Percentiles rank a stretch among this genome's conserved stretches.
These are phyloP conservation scores for Gouania willdenowi DNA, from an alignment of 2,797 vertebrate species.

Conservation along the genomic window DNA sequence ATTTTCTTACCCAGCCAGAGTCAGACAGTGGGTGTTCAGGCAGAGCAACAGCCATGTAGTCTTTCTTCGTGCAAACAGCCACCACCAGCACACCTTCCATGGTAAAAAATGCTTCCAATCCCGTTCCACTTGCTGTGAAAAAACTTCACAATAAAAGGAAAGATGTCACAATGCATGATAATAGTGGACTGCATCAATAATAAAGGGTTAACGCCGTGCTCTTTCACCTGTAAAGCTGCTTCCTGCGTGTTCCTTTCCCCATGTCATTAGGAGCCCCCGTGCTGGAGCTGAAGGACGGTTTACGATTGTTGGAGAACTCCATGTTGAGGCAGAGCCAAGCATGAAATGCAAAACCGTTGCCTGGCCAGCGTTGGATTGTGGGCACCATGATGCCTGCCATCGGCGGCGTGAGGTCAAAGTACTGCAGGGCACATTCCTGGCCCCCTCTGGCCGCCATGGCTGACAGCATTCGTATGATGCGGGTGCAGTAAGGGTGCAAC, in stretches of 20 bases:
- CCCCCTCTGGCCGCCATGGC: conserved; percentile 84
- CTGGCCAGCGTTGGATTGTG: conserved; percentile 88
- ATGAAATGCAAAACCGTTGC: conserved; percentile 88
- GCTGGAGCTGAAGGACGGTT: conserved; percentile 24
- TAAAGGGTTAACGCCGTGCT: too few relatives aligned
- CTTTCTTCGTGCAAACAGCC: conserved; percentile 95
- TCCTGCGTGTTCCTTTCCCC: conserved; percentile 79
- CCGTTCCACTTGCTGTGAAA: conserved; percentile 88
- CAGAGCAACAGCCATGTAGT: conserved; percentile 90
- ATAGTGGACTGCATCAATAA: neutral
- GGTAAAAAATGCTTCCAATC: conserved; percentile 95
- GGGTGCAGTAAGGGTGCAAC: conserved; percentile 70
- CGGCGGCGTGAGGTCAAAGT: conserved; percentile 90
- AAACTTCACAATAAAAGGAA: conserved; percentile 74
- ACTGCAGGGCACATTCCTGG: conserved; percentile 79
- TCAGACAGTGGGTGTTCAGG: conserved; percentile 82
- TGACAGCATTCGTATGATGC: conserved; percentile 80
- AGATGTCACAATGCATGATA: neutral
- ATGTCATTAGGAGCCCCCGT: conserved; percentile 45
- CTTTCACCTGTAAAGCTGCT: conserved; percentile 91
- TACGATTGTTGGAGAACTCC: conserved; percentile 46
- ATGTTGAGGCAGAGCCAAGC: conserved; percentile 92
- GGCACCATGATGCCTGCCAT: conserved; percentile 99
- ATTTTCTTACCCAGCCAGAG: conserved; percentile 88
- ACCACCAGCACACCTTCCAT: conserved; percentile 88